Evolutionary conservation across 2,113 vertebrate species (phyloP).

Genomic region (Brachypodius melanocephalos): DNA sequence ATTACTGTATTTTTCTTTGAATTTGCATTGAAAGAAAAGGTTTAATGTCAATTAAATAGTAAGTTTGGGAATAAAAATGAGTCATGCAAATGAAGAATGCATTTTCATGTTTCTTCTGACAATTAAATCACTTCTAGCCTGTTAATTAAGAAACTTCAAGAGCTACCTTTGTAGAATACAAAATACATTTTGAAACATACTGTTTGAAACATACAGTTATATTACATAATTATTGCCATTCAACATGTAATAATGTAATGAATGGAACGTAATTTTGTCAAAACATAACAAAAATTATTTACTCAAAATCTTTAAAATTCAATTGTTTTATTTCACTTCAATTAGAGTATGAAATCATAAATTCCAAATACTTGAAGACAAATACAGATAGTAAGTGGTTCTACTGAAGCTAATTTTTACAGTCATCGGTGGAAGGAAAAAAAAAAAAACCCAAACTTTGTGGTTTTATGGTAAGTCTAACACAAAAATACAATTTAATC

Average conservation of each 20-base stretch:
- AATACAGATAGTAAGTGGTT: background rate
- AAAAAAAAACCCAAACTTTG: background rate
- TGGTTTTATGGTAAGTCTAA: slow-evolving; percentile 23
- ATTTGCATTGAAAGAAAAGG: background rate
- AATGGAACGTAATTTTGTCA: background rate
- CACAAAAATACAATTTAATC: slow-evolving; percentile 7
- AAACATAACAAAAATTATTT: background rate
- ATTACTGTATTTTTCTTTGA: background rate
- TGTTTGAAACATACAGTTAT: background rate
- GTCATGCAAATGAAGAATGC: background rate
- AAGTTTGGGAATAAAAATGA: background rate
- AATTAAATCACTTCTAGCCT: background rate
- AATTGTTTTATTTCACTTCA: background rate
- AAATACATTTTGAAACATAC: background rate
- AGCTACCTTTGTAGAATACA: background rate
- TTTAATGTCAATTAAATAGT: background rate
- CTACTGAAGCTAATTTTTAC: slow-evolving; percentile 20
- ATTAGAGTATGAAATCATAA: background rate
- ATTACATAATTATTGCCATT: background rate
- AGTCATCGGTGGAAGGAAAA: background rate
- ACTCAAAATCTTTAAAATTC: background rate
- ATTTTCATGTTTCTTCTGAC: background rate
- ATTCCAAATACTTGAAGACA: background rate
- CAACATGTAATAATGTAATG: background rate
- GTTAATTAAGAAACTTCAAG: background rate